Evolutionary conservation across 1,140 invertebrate genomes (phyloP), one percentile per base, ranked within the genome.

Genomic region (Medauroidea extradentata): DNA sequence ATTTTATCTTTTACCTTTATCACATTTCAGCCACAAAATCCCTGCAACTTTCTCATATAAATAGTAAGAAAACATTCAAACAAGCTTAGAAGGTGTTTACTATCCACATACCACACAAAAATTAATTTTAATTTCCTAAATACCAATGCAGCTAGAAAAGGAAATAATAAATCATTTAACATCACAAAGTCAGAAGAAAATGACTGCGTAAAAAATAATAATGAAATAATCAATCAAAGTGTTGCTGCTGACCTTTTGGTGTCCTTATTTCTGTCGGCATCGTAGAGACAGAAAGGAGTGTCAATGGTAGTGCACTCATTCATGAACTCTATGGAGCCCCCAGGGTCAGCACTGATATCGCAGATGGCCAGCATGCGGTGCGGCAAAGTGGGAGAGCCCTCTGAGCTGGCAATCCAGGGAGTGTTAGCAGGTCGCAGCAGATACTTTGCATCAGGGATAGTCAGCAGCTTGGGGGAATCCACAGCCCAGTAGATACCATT

Each of bases 401-500:
- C 83, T 53, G 78, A 82, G 2, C 86, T 90, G 0, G 94, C 93
- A 23, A 99, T 71, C 95, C 95, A 98, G 0, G 95, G 95, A 0
- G 90, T 92, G 63, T 92, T 84, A 0, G 89, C 86, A 0, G 95
- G 92, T 60, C 89, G 81, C 0, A 99, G 76, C 1, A 99, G 79
- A 65, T 90, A 86, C 75, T 99, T 99, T 0, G 97, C 97, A 76
- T 99, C 97, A 0, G 97, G 96, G 63, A 99, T 96, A 1, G 96
- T 98, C 23, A 99, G 78, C 2, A 99, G 74, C 67, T 97, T 94
- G 0, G 98, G 97, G 48, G 94, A 94, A 69, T 93, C 93, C 0
- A 95, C 89, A 0, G 94, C 96, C 95, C 96, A 99, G 74, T 99
- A 99, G 63, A 99, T 99, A 7, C 98, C 94, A 72, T 99, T 99